Base-by-base conservation (phyloP, 2,888 invertebrate species). In the Atethmia centrago region DNA sequence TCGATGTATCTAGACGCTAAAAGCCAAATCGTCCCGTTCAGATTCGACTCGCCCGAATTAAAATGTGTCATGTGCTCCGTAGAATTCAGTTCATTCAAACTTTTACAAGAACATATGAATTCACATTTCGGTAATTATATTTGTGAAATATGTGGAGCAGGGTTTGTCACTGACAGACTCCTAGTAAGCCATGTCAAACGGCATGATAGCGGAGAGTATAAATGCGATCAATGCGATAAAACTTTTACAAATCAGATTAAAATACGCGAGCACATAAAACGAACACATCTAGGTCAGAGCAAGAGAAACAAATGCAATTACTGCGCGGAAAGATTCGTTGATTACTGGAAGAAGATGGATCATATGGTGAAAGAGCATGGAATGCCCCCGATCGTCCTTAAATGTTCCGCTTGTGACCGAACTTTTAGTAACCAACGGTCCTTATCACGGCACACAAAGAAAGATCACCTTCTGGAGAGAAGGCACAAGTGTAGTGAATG, bases 401-500 rank as follows among this genome's bases (percentile, higher is more conserved):
- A 90, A 75, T 95, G 95, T 73, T 88, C 92, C 1, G 92, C 92
- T 42, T 95, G 95, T 58, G 92, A 93, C 0, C 87, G 90, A 3
- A 90, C 90, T 0, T 95, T 94, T 59, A 85, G 87, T 14, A 90
- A 91, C 19, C 92, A 92, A 62, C 86, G 90, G n/a, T 81, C 88
- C 0, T 70, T 94, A 3, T 81, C 90, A 0, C 82, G 85, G 0
- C 95, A 95, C 58, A 92, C 88, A 5, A 94, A 91, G 78, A 93
- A 91, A 74, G 92, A 95, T 16, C 96, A 96, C 73, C 88, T 96
- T 7, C 84, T 93, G 88, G 94, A 94, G 72, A 87, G 91, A 40
- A 90, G 92, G 21, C 95, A 94, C 53, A 92, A 91, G 31, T 97
- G 97, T 63, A 86, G 88, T 0, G 91, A 95, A 16, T 97, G 97